phyloP scores from a whole-genome alignment of 2,888 invertebrate species.

The Drosophila niveifrons region DNA sequence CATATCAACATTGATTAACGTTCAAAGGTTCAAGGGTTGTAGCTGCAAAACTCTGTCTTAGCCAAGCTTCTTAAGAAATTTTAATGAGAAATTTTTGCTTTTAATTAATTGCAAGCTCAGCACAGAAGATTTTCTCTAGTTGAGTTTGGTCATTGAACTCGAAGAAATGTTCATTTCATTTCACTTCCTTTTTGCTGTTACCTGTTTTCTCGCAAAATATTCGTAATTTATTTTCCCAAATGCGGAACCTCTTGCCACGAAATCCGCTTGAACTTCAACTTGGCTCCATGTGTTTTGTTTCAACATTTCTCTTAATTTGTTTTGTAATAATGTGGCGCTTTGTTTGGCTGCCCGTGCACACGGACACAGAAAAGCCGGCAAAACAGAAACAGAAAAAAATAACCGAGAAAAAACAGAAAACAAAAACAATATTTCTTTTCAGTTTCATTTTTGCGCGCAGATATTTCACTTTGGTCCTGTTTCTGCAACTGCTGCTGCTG shows the following conservation, averaged over 20 bases:
- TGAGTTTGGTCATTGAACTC: constrained; percentile 28
- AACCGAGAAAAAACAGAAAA: constrained; percentile 44
- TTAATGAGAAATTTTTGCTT: constrained; percentile 62
- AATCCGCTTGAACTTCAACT: constrained; percentile 55
- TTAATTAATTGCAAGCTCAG: constrained; percentile 58
- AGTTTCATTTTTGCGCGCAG: constrained; percentile 67
- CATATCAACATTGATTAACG: constrained; percentile 72
- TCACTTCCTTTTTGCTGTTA: constrained; percentile 19
- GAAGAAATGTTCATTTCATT: constrained; percentile 13
- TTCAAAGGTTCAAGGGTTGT: constrained; percentile 12
- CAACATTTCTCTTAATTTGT: constrained; percentile 78
- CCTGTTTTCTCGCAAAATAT: constrained; percentile 47
- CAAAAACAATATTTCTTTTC: constrained; percentile 73
- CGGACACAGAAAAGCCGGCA: constrained; percentile 18
- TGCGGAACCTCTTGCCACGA: constrained; percentile 29
- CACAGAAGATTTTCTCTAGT: constrained; percentile 11
- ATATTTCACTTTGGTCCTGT: constrained; percentile 63
- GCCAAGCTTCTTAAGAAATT: constrained; percentile 45
- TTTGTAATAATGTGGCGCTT: constrained; percentile 68
- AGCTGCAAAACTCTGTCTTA: constrained; percentile 25
- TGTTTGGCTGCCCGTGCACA: constrained; percentile 30
- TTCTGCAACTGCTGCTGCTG: constrained; percentile 37
- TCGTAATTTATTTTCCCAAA: constrained; percentile 52
- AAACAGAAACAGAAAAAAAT: constrained; percentile 19
- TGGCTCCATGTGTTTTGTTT: constrained; percentile 64